A percentile compares a stretch with the other conserved stretches of the same genome.
Evolutionary conservation across 2,888 invertebrate species (phyloP).

Genomic region (Mechanitis messenoides): DNA sequence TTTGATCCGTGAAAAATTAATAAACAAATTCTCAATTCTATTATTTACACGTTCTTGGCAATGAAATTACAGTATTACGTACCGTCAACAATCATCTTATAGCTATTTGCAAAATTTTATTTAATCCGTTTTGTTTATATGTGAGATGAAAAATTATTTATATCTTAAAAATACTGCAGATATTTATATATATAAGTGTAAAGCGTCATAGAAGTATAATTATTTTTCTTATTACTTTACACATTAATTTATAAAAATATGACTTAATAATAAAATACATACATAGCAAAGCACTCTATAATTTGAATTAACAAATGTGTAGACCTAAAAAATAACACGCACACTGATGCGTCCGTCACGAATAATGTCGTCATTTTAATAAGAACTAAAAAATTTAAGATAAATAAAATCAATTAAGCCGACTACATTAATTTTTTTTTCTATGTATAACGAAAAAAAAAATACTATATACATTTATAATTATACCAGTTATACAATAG

Average conservation of each 20-base stretch:
- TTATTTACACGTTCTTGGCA: too few species aligned
- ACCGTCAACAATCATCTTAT: conserved; percentile 6
- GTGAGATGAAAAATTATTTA: not conserved
- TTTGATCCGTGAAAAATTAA: too few species aligned
- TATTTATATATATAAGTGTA: too few species aligned
- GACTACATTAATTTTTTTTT: not conserved
- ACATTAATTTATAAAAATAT: not conserved
- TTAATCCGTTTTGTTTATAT: not conserved
- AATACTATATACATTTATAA: not conserved
- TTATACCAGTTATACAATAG: too few species aligned
- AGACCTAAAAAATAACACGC: conserved; percentile 2
- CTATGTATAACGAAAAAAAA: too few species aligned
- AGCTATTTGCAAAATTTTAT: not conserved
- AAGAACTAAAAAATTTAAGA: not conserved
- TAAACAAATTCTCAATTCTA: too few species aligned
- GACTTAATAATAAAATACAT: not conserved
- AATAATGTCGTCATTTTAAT: not conserved
- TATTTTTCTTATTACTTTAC: too few species aligned
- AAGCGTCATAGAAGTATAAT: too few species aligned
- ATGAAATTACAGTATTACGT: too few species aligned
- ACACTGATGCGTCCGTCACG: not conserved
- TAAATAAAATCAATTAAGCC: not conserved
- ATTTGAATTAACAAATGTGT: not conserved
- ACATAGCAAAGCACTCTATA: not conserved
- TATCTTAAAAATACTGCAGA: too few species aligned